Conservation (phyloP, 2,797 vertebrate genomes). For the Amniataba percoides region DNA sequence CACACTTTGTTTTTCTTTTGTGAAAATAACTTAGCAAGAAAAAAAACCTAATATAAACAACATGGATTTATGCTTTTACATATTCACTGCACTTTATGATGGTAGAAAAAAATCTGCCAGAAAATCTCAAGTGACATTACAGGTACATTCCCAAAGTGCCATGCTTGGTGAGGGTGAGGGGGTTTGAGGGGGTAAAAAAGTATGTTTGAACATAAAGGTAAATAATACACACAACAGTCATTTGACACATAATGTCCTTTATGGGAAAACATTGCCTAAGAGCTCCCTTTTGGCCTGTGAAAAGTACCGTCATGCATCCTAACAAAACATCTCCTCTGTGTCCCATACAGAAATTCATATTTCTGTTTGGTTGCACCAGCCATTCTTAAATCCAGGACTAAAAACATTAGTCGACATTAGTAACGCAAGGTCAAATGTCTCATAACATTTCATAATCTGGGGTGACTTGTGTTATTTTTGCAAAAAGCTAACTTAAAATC, state of each 20-base stretch:
- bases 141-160: conserved; percentile 72
- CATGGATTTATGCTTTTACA: conserved; percentile 67
- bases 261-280: conserved; percentile 54
- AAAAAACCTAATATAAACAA: conserved; percentile 70
- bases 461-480: background rate
- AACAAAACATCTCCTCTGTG: conserved; percentile 16
- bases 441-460: background rate
- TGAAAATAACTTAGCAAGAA: conserved; percentile 67
- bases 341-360: conserved; percentile 20
- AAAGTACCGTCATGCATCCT: conserved; percentile 50
- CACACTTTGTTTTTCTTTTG: conserved; percentile 63
- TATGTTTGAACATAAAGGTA: conserved; percentile 53
- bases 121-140: conserved; percentile 62
- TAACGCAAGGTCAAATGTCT: too few relatives aligned
- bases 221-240: conserved; percentile 56
- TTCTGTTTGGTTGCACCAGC: conserved; percentile 37
- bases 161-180: conserved; percentile 53
- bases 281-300: conserved; percentile 67
- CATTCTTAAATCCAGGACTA: conserved; percentile 15
- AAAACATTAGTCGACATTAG: too few relatives aligned
- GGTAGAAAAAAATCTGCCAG: conserved; percentile 60
- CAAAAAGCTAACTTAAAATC: background rate
- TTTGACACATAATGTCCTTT: conserved; percentile 50
- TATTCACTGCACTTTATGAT: conserved; percentile 72
- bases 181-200: conserved; percentile 50